These are phyloP conservation scores for Chelon labrosus DNA, from an alignment of 2,797 vertebrate genomes.

Conservation along the genomic window DNA sequence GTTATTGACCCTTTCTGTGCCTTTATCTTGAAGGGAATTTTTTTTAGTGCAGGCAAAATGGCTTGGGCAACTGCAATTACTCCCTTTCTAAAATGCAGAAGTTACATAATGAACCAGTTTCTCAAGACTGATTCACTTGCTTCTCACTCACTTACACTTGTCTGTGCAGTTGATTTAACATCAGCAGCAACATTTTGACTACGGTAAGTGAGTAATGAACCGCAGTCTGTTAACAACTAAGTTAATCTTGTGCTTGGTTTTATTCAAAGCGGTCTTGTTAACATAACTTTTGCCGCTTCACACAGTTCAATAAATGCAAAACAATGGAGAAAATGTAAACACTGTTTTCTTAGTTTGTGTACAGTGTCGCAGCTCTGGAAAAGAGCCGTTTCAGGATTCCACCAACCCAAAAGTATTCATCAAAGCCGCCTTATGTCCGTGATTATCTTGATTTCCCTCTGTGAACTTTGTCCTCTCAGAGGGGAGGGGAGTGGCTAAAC, in stretches of 20 bases:
- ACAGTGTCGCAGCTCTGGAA: background rate
- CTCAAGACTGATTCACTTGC: background rate
- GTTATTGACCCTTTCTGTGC: background rate
- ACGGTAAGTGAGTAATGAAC: background rate
- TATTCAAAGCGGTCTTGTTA: background rate
- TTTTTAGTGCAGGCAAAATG: background rate
- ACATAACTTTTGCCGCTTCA: background rate
- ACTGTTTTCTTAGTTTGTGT: constrained; percentile 5
- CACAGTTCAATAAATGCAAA: background rate
- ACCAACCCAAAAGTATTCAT: background rate
- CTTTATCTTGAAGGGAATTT: constrained; percentile 6
- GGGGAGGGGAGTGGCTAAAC: constrained; percentile 81
- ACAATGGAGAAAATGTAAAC: background rate
- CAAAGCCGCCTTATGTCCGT: constrained; percentile 34
- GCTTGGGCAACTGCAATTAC: background rate
- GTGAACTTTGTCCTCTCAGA: constrained; percentile 73
- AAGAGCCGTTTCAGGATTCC: constrained; percentile 1
- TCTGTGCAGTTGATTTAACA: background rate
- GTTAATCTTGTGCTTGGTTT: background rate
- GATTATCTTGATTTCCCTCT: constrained; percentile 57
- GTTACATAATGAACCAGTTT: constrained; percentile 9
- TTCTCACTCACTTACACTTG: background rate
- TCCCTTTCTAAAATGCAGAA: background rate
- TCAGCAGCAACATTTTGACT: background rate
- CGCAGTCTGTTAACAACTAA: background rate